phyloP scores from a whole-genome alignment of 2,797 vertebrate genomes.

The Microhierax caerulescens region DNA sequence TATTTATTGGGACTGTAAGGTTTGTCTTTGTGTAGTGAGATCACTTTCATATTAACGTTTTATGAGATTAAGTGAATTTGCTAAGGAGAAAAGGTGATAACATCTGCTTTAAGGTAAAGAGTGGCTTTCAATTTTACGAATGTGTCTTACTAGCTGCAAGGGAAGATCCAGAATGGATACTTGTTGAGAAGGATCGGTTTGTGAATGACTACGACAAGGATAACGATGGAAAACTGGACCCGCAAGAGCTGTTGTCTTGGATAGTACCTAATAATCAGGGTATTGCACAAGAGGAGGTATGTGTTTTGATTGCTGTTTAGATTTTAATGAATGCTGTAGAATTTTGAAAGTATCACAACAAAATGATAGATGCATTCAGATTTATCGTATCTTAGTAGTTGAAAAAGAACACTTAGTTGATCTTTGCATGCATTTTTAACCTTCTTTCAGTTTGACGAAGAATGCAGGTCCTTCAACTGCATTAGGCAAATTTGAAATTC shows the following conservation, averaged over 20 bases:
- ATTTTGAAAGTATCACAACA: background rate
- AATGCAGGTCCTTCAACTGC: background rate
- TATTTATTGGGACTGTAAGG: background rate
- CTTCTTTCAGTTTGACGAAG: background rate
- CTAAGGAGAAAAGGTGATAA: background rate
- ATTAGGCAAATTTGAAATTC: background rate
- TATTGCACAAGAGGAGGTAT: slow-evolving; percentile 92
- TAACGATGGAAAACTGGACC: slow-evolving; percentile 84
- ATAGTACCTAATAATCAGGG: slow-evolving; percentile 93
- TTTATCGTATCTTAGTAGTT: background rate
- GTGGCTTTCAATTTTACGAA: background rate
- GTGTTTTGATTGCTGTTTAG: background rate
- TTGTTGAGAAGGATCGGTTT: slow-evolving; percentile 92
- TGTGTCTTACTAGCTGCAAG: slow-evolving; percentile 72
- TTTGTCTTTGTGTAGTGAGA: background rate
- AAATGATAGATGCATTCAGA: background rate
- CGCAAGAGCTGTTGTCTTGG: slow-evolving; percentile 91
- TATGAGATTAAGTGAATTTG: background rate
- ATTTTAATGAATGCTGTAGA: background rate
- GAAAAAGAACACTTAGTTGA: background rate
- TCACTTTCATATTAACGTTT: background rate
- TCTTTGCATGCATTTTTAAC: background rate
- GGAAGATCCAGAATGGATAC: slow-evolving; percentile 90
- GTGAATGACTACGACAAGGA: slow-evolving; percentile 93
- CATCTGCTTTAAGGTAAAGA: background rate